A percentile compares a stretch with the other conserved stretches of the same genome.
These are phyloP conservation scores for Dissostichus mawsoni DNA, from an alignment of 2,113 vertebrate species.

Conservation along the genomic window DNA sequence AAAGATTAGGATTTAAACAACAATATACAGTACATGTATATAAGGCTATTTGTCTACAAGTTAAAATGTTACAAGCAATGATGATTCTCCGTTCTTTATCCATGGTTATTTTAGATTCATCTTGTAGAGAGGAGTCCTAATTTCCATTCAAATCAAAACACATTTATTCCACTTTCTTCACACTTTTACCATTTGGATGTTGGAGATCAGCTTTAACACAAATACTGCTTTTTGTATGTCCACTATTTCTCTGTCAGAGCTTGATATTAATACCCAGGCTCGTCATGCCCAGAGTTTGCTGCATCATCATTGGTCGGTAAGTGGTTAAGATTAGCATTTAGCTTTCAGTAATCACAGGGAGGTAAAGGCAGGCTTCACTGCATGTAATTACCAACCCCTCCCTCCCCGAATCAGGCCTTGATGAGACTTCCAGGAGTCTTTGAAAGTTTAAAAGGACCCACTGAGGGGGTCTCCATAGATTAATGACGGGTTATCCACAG, in stretches of 20 bases:
- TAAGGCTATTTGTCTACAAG: no score
- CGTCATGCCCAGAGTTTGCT: not conserved
- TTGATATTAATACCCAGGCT: not conserved
- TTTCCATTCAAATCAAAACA: no score
- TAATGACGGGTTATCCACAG: not conserved
- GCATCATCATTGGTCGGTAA: constrained; percentile 35
- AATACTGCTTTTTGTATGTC: no score
- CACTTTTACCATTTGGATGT: not conserved
- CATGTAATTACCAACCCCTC: constrained; percentile 20
- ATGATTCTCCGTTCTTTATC: no score
- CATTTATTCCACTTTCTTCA: not conserved
- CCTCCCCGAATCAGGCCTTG: not conserved
- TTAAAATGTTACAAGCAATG: no score
- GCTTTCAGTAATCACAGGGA: constrained; percentile 42
- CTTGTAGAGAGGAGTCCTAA: no score
- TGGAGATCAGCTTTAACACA: not conserved
- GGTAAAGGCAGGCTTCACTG: constrained; percentile 28
- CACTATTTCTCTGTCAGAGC: not conserved
- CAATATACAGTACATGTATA: no score
- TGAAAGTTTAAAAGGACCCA: not conserved
- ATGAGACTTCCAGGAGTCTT: not conserved
- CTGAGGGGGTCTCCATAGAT: not conserved
- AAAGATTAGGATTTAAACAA: no score
- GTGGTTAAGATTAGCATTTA: constrained; percentile 18
- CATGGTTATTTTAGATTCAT: no score